Evolutionary conservation across 1,140 invertebrate genomes (phyloP).

Genomic region (Cotesia typhae): DNA sequence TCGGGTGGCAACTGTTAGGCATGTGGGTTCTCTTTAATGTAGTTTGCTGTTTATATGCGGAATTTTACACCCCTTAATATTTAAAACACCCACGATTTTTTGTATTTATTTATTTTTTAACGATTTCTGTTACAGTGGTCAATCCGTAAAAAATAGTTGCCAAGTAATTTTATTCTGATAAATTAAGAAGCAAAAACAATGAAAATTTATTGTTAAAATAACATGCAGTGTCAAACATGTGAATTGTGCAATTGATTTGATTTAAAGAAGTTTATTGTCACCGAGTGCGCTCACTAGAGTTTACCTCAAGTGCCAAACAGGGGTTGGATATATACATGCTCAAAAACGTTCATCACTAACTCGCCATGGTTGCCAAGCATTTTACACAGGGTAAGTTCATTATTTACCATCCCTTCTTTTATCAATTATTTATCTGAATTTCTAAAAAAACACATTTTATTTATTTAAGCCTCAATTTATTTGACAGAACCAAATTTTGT

Average conservation of each 20-base stretch:
- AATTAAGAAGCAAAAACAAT: background rate
- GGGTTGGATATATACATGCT: conserved; percentile 27
- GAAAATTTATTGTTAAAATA: no score
- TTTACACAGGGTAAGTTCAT: conserved; percentile 40
- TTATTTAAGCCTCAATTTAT: no score
- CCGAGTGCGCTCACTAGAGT: conserved; percentile 7
- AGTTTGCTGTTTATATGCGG: conserved; percentile 2
- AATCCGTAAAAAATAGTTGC: background rate
- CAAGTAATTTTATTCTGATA: no score
- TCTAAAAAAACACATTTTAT: no score
- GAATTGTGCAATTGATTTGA: conserved; percentile 15
- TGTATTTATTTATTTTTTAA: background rate
- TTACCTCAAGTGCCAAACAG: conserved; percentile 9
- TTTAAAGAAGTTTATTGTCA: conserved; percentile 15
- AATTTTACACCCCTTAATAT: background rate
- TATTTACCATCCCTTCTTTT: background rate
- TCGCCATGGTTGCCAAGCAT: conserved; percentile 42
- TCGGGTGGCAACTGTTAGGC: conserved; percentile 41
- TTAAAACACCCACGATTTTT: background rate
- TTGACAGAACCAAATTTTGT: no score
- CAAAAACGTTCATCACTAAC: conserved; percentile 29
- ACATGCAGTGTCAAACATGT: conserved; percentile 3
- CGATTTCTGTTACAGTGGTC: background rate
- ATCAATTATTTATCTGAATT: background rate
- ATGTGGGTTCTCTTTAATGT: conserved; percentile 19